phyloP scores from a whole-genome alignment of 1,140 invertebrate genomes.

The Dufourea novaeangliae region DNA sequence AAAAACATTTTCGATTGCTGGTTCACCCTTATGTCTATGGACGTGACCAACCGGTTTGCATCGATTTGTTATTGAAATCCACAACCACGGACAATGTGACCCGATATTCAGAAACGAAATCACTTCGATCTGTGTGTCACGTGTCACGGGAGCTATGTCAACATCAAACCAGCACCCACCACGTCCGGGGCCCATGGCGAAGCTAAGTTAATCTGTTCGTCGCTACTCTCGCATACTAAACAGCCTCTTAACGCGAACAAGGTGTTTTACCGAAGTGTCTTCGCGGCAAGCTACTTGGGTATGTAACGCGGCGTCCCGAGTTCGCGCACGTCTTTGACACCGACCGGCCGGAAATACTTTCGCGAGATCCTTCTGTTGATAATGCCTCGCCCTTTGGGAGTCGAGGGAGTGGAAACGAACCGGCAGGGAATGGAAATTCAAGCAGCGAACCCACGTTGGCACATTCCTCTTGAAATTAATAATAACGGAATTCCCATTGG shows the following conservation, averaged over 20 bases:
- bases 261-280: conserved; percentile 66
- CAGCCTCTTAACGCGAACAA: conserved; percentile 64
- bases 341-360: conserved; percentile 55
- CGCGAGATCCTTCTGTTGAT: conserved; percentile 26
- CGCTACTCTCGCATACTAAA: conserved; percentile 66
- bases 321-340: conserved; percentile 65
- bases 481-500: no score
- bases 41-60: neutral
- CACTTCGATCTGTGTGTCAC: conserved; percentile 55
- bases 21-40: no score
- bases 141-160: conserved; percentile 51
- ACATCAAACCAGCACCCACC: conserved; percentile 55
- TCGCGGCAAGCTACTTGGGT: conserved; percentile 63
- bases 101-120: conserved; percentile 34
- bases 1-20: no score
- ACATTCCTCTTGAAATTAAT: neutral
- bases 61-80: neutral
- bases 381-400: neutral
- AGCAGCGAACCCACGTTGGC: no score
- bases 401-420: neutral
- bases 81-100: neutral
- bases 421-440: neutral
- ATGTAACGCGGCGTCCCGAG: conserved; percentile 58
- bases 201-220: conserved; percentile 69
- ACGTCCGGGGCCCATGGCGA: conserved; percentile 31